Evolutionary conservation across 2,113 vertebrate genomes (phyloP).

Genomic region (Tor tambroides): DNA sequence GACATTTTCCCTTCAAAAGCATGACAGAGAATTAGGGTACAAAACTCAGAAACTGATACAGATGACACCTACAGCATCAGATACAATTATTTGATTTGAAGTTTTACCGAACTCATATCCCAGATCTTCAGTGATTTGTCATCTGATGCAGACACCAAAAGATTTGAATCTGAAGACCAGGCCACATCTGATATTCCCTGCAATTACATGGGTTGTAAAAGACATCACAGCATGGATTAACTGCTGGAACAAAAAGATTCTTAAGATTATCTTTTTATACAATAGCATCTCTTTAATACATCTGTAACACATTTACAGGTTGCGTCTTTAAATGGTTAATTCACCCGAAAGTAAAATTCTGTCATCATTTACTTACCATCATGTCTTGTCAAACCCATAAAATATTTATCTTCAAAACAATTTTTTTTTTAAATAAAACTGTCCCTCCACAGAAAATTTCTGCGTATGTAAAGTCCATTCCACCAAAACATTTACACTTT

Average conservation of each 20-base stretch:
- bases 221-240: background rate
- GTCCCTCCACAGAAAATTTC: too few species aligned
- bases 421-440: background rate
- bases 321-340: background rate
- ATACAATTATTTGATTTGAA: background rate
- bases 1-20: conserved; percentile 88
- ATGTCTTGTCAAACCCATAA: background rate
- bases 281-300: background rate
- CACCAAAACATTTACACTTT: background rate
- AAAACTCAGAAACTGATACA: background rate
- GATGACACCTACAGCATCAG: background rate
- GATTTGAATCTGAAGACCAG: conserved; percentile 99
- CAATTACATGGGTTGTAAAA: conserved; percentile 13
- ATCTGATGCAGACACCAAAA: conserved; percentile 95
- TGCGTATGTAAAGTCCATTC: background rate
- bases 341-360: conserved; percentile 46
- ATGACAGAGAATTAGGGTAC: background rate
- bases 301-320: background rate
- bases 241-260: background rate
- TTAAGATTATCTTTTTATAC: background rate
- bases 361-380: background rate
- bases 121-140: conserved; percentile 99
- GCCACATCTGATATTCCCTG: conserved; percentile 98
- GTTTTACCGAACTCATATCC: conserved; percentile 94
- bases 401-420: background rate